Base-by-base conservation (phyloP, 2,113 vertebrate species). In the Parus major region DNA sequence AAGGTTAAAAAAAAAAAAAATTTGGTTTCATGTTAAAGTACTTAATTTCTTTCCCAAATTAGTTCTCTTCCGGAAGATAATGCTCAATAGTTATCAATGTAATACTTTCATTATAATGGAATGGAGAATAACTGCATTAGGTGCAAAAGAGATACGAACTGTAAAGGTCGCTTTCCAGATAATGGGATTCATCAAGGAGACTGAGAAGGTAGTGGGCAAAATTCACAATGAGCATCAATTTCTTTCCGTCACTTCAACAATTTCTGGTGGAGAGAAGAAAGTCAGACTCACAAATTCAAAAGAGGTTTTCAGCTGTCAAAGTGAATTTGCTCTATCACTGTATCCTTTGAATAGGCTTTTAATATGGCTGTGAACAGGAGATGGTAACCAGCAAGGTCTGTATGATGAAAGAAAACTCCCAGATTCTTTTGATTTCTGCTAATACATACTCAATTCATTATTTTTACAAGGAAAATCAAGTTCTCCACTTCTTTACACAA, bases 51-150 rank as follows among this genome's bases (percentile, higher is more conserved):
- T 96, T 96, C 85, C 63, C 72, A 97, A 96, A 98, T 97, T 97
- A 98, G 82, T 89, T 96, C 88, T 97, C 79, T 96, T 97, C 92
- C 96, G 53, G 82, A 96, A 97, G 83, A 97, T 97, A 97, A 97
- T 93, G 71, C 53, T 89, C 5, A 2, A 96, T 96, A 95, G 96
- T 97, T 98, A 97, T 96, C 96, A 91, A 72, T 96, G 96, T 97
- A 98, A 97, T 97, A 97, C 96, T 97, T 97, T 96, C 95, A 97
- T 97, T 97, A 97, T 97, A 97, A 89, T 55, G 95, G 93, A 97
- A 97, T 94, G 57, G 95, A 97, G 85, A 97, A 96, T 96, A 97
- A 97, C 86, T 97, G 59, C 92, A 90, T 97, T 97, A 96, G 71
- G 79, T 10, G 19, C 31, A 10, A 97, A 98, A 98, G 96, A 97